These are phyloP conservation scores for Synergus japonicus DNA, from an alignment of 2,888 invertebrate species.

Conservation along the genomic window DNA sequence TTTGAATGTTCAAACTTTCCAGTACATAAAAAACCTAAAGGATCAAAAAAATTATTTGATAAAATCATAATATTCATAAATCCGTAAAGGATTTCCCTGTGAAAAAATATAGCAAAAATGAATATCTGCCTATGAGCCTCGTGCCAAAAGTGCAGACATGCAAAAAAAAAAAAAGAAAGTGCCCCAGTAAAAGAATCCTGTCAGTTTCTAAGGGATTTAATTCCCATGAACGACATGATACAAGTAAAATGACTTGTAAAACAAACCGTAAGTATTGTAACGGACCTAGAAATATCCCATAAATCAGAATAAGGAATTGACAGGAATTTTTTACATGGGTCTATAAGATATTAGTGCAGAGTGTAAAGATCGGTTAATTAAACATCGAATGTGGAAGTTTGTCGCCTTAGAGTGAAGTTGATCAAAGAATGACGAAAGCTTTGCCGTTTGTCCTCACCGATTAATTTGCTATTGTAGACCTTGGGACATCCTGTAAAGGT, in stretches of 20 bases:
- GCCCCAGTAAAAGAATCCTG: not conserved
- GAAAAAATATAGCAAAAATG: conserved; percentile 2
- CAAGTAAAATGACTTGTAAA: no score
- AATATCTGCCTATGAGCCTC: not conserved
- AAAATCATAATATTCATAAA: not conserved
- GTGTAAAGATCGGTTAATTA: conserved; percentile 27
- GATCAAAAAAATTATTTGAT: not conserved
- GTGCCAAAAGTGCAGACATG: conserved; percentile 19
- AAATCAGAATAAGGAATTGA: not conserved
- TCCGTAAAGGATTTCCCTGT: not conserved
- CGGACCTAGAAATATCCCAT: not conserved
- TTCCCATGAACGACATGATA: not conserved
- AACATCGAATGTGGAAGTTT: conserved; percentile 45
- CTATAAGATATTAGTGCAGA: conserved; percentile 15
- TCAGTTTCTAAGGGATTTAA: not conserved
- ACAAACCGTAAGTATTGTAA: no score
- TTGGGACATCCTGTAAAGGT: conserved; percentile 84
- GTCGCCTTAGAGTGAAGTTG: conserved; percentile 44
- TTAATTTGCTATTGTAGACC: conserved; percentile 83
- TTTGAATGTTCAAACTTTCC: not conserved
- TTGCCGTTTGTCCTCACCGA: conserved; percentile 75
- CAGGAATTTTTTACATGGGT: not conserved
- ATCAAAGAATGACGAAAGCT: conserved; percentile 37
- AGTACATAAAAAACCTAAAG: not conserved
- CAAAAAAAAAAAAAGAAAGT: not conserved